phyloP scores from a whole-genome alignment of 2,113 vertebrate genomes.

The Passer domesticus region DNA sequence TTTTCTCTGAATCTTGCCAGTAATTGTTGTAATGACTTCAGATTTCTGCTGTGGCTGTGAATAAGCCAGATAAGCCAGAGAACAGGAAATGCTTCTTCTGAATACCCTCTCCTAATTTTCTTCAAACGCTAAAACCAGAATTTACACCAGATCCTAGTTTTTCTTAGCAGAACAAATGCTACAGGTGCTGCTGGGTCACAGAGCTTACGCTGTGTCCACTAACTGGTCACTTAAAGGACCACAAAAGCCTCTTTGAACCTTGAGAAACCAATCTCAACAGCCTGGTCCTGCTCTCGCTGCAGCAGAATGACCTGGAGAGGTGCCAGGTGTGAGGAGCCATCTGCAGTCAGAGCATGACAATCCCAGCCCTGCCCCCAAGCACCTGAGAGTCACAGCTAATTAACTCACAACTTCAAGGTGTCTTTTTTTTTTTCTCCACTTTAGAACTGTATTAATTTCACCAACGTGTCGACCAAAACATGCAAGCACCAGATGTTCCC shows the following conservation, averaged over 20 bases:
- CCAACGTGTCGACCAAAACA: background rate
- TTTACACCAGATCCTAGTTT: background rate
- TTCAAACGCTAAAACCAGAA: background rate
- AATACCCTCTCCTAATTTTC: background rate
- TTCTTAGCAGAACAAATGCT: background rate
- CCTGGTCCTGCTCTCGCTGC: background rate
- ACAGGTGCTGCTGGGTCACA: background rate
- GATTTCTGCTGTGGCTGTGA: background rate
- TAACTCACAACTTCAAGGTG: background rate
- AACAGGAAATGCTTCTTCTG: background rate
- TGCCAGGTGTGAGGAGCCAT: background rate
- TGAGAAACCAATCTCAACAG: background rate
- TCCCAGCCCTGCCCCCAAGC: background rate
- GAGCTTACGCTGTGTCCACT: background rate
- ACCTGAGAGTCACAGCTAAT: background rate
- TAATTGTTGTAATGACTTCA: background rate
- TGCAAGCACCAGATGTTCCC: background rate
- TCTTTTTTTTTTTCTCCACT: background rate
- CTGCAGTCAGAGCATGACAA: fast-evolving
- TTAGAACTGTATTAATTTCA: background rate
- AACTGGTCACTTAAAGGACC: fast-evolving
- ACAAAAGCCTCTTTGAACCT: background rate
- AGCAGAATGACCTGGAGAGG: background rate
- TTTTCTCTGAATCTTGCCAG: background rate
- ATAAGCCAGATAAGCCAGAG: background rate